Base-by-base conservation (phyloP, 1,140 invertebrate genomes). In the Hycleus phaleratus region DNA sequence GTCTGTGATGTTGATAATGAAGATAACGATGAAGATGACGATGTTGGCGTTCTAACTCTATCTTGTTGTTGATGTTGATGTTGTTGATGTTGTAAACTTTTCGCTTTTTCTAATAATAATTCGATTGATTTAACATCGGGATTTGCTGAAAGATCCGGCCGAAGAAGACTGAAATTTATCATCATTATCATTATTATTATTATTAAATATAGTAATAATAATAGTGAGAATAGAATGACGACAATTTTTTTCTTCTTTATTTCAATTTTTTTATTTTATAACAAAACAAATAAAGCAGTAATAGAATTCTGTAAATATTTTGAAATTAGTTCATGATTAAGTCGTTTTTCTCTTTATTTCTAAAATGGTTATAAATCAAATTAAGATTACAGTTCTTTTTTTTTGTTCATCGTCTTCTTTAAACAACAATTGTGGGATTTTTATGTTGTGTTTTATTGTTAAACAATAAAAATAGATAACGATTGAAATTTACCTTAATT, bases 51-150 rank as follows among this genome's bases (percentile, higher is more conserved):
- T 63, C 77, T 70, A 52, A 49, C 56, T 40, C 58, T 54, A 12
- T 62, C 75, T 70, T 75, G 81, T 64, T 69, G 77, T 58, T 32
- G 32, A 4, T 32, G 68, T 61, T 32, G 26, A 5, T 32, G 32
- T 32, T 4, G 66, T 48, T 65, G 67, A 63, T 74, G 76, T 68
- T 85, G 86, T 47, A 88, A 69, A 25, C 80, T 79, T 70, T 90
- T 90, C 61, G 84, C 85, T 65, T 89, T 84, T 73, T 91, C 89
- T 70, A 91, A 74, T 62, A 91, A 77, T 59, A 86, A 80, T 74
- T 91, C 88, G 59, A 91, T 78, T 55, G 87, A 84, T 73, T 90
- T 90, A 68, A 77, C 82, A 61, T 78, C 81, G 64, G 71, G 77
- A 60, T 62, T 65, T 66, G 74, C 81, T 68, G 78, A 77, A 65